Percentiles rank a stretch among this genome's conserved stretches.
These are phyloP conservation scores for Pogoniulus pusillus DNA, from an alignment of 2,797 vertebrate species.

Conservation along the genomic window DNA sequence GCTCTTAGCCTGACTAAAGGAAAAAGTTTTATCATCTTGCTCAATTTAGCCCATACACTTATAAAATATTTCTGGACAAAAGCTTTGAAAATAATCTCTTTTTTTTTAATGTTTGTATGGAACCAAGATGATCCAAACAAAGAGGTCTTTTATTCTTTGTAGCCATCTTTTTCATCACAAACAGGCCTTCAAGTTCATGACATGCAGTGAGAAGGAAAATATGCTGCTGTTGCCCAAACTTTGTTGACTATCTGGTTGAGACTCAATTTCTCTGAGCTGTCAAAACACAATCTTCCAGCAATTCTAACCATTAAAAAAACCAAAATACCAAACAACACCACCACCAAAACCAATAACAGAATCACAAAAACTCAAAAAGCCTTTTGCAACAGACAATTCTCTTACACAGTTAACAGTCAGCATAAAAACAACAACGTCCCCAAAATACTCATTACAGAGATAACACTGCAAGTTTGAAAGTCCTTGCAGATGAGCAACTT, in stretches of 20 bases:
- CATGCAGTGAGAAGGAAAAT: not conserved
- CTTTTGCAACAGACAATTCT: not conserved
- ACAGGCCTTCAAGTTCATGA: not conserved
- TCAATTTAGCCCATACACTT: not conserved
- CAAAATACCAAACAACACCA: too few species aligned
- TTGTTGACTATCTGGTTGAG: not conserved
- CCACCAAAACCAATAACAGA: too few species aligned
- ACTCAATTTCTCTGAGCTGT: not conserved
- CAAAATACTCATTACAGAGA: not conserved
- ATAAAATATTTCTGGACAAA: not conserved
- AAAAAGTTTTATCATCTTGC: not conserved
- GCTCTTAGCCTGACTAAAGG: not conserved
- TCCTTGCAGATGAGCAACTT: not conserved
- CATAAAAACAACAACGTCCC: too few species aligned
- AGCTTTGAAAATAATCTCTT: not conserved
- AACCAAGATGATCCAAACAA: slow-evolving; percentile 2
- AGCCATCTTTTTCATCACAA: not conserved
- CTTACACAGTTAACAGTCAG: not conserved
- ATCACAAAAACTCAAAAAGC: not conserved
- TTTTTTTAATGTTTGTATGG: not conserved
- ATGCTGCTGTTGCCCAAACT: not conserved
- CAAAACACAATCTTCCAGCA: not conserved
- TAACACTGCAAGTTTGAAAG: not conserved
- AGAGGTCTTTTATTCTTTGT: not conserved
- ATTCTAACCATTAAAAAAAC: not conserved